Evolutionary conservation across 2,888 invertebrate genomes (phyloP), one percentile per base, ranked within the genome.

Genomic region (Mechanitis mazaeus): DNA sequence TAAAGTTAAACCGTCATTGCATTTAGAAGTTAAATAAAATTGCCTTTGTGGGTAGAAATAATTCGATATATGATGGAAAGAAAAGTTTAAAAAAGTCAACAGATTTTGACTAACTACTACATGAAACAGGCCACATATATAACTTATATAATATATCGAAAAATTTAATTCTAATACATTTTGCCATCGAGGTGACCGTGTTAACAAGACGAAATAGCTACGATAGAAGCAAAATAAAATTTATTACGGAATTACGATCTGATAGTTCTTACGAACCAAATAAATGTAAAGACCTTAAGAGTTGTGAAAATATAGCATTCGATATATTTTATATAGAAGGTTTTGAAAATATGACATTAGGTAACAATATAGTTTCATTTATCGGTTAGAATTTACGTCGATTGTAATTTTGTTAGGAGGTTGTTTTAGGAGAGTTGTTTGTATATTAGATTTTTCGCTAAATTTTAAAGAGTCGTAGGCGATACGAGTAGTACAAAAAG

Each of bases 401-500:
- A 9, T 56, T 60, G 60, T 56, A 38, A 56, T 45, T 42, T 56
- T 31, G 6, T 50, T 50, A 50, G 50, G 31, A 50, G 50, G 31
- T 50, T 50, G 50, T 50, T 50, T 50, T 50, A 50, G 50, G 50
- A 50, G 50, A 50, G 50, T 31, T 50, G 50, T 50, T 50, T 50
- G 50, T 50, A 50, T 50, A 50, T 50, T 50, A 50, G 50, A 50
- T 50, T 50, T 50, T 50, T 31, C 31, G 50, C 50, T 47, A 20
- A 47, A 47, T 47, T 20, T 20, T 50, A 50, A 31, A 50, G 31
- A 9, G 9, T 31, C 50, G 28, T 28, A 20, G 20, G 33, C 9
- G 56, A 55, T 57, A 61, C 59, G 58, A 45, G 58, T 64, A 66
- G 66, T 64, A 66, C 66, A 66, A 66, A 65, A 60, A 45, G 54